phyloP scores from a whole-genome alignment of 2,113 vertebrate species.

The Sclerurus mexicanus region DNA sequence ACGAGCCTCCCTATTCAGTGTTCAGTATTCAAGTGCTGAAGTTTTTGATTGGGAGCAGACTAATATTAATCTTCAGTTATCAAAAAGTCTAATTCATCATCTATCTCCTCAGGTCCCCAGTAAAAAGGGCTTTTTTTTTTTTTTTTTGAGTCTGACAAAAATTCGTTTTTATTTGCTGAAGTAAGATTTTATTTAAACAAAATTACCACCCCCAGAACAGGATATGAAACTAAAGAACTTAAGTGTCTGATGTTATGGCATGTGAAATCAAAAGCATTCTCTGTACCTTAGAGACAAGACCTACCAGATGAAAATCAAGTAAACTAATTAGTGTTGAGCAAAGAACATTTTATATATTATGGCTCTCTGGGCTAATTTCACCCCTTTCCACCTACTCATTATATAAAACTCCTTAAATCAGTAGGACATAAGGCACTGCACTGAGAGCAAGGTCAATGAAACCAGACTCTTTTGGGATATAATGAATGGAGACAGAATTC shows the following conservation, averaged over 20 bases:
- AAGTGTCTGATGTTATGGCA: neutral
- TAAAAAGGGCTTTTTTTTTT: neutral
- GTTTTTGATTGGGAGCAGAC: conserved; percentile 31
- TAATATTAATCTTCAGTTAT: conserved; percentile 38
- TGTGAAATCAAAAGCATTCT: conserved; percentile 23
- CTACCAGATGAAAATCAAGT: conserved; percentile 42
- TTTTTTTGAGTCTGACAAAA: neutral
- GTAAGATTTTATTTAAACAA: neutral
- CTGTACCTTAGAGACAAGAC: conserved; percentile 40
- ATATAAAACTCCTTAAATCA: conserved; percentile 33
- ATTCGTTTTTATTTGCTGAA: neutral
- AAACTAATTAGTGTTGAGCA: conserved; percentile 49
- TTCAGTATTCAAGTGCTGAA: conserved; percentile 24
- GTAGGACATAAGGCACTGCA: conserved; percentile 4
- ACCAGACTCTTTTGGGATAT: conserved; percentile 20
- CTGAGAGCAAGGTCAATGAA: conserved; percentile 49
- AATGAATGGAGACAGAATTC: conserved; percentile 50
- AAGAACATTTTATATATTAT: conserved; percentile 26
- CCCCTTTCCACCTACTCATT: conserved; percentile 5
- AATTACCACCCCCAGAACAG: neutral
- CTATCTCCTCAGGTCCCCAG: neutral
- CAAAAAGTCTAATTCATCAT: conserved; percentile 9
- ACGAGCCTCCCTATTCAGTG: neutral
- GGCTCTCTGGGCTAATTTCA: conserved; percentile 38
- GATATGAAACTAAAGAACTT: neutral